A percentile compares a stretch with the other conserved stretches of the same genome.
Conservation (phyloP, 2,888 invertebrate species). For the Athripsodes cinereus region DNA sequence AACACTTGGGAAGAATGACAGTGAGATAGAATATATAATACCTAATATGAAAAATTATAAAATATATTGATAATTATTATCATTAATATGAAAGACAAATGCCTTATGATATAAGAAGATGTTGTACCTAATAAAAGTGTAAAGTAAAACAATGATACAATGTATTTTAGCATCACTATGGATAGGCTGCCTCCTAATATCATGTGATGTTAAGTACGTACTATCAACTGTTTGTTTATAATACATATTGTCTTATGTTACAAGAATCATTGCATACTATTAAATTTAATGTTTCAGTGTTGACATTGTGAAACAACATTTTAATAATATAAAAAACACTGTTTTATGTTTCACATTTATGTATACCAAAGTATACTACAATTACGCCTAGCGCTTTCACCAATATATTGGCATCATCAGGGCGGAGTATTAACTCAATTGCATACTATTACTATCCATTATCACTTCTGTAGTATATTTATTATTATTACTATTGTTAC, state of each 20-base stretch:
- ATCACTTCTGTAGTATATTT: constrained; percentile 15
- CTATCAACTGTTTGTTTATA: not conserved
- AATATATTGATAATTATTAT: not conserved
- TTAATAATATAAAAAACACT: too few species aligned
- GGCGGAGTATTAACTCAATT: too few species aligned
- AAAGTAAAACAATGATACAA: not conserved
- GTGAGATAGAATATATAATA: not conserved
- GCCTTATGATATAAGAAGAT: constrained; percentile 28
- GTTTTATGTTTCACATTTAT: too few species aligned
- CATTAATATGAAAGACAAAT: constrained; percentile 18
- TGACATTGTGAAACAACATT: too few species aligned
- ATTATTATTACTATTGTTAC: too few species aligned
- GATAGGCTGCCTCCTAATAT: constrained; percentile 13
- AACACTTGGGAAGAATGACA: not conserved
- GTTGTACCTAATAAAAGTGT: constrained; percentile 19
- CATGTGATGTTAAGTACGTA: not conserved
- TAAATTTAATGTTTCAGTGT: too few species aligned
- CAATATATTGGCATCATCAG: too few species aligned
- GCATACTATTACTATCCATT: constrained; percentile 6
- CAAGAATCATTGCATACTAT: not conserved
- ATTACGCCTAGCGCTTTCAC: too few species aligned
- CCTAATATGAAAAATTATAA: not conserved
- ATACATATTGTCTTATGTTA: constrained; percentile 16
- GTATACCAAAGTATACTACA: too few species aligned
- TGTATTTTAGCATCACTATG: not conserved